A percentile compares a stretch with the other conserved stretches of the same genome.
phyloP scores from a whole-genome alignment of 1,140 invertebrate genomes.

The Orius insidiosus region DNA sequence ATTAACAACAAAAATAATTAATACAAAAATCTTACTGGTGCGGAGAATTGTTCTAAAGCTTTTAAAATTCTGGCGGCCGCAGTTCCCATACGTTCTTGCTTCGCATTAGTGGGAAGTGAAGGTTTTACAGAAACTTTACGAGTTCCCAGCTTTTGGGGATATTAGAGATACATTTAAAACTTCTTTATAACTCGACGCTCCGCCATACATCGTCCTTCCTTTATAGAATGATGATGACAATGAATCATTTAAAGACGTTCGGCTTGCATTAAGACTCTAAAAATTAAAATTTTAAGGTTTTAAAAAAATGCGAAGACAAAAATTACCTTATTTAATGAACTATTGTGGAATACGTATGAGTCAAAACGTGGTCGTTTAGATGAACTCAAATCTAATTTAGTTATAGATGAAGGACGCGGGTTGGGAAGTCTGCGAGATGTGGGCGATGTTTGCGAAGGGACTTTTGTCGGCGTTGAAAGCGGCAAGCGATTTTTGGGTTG shows the following conservation, averaged over 20 bases:
- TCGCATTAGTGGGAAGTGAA: conserved; percentile 27
- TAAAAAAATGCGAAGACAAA: conserved; percentile 25
- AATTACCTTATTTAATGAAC: conserved; percentile 6
- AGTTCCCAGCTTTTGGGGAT: conserved; percentile 23
- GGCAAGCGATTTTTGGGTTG: background rate
- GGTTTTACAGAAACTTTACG: conserved; percentile 25
- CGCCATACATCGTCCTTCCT: conserved; percentile 64
- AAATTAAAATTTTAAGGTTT: no score
- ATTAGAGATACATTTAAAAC: conserved; percentile 1
- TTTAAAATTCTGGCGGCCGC: conserved; percentile 50
- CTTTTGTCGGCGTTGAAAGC: no score
- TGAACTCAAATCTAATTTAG: no score
- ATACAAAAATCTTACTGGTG: conserved; percentile 34
- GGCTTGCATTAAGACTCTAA: conserved; percentile 24
- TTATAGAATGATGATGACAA: conserved; percentile 52
- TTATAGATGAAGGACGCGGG: no score
- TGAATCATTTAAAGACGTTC: conserved; percentile 38
- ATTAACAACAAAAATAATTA: no score
- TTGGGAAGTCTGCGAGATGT: no score
- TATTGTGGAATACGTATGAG: conserved; percentile 3
- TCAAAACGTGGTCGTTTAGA: background rate
- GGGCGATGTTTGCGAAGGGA: no score
- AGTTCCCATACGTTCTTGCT: conserved; percentile 27
- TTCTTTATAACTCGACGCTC: conserved; percentile 33
- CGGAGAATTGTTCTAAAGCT: conserved; percentile 52